Conservation (phyloP, 1,140 invertebrate genomes). For the Drosophila orosa region DNA sequence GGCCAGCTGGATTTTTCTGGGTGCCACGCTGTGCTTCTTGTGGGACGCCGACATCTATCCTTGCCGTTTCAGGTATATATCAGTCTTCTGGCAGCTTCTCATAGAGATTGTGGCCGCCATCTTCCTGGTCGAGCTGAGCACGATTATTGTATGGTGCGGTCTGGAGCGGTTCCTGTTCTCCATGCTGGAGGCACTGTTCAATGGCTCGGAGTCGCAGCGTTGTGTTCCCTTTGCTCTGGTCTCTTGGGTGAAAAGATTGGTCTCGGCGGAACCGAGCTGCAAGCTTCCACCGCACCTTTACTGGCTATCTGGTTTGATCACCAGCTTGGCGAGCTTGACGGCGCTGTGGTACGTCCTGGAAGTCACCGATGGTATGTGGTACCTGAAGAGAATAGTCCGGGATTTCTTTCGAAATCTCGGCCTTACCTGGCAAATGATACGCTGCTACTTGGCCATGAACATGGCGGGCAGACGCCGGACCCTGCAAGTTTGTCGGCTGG, state of each 20-base stretch:
- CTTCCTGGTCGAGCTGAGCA: conserved; percentile 45
- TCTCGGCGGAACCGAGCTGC: background rate
- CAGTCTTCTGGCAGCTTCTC: conserved; percentile 26
- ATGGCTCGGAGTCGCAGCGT: background rate
- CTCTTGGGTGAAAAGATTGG: background rate
- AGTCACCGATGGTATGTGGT: conserved; percentile 39
- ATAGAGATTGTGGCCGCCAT: conserved; percentile 41
- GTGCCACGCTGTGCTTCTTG: conserved; percentile 40
- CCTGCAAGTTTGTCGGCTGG: conserved; percentile 28
- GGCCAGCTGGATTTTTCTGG: conserved; percentile 56
- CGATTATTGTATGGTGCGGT: conserved; percentile 59
- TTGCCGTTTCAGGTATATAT: conserved; percentile 44
- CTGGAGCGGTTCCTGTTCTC: conserved; percentile 43
- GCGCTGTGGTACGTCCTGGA: conserved; percentile 47
- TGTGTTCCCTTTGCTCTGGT: background rate
- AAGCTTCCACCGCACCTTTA: conserved; percentile 2
- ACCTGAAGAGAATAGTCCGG: background rate
- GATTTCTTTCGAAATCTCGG: background rate
- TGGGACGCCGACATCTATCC: conserved; percentile 54
- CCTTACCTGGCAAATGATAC: conserved; percentile 9
- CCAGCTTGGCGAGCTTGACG: conserved; percentile 8
- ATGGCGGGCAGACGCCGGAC: conserved; percentile 8
- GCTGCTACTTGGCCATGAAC: conserved; percentile 26
- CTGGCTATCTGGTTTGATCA: conserved; percentile 36
- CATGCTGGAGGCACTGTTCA: conserved; percentile 11